A percentile compares a stretch with the other conserved stretches of the same genome.
Conservation (phyloP, 2,888 invertebrate genomes). For the Chromoteleia sp. region DNA sequence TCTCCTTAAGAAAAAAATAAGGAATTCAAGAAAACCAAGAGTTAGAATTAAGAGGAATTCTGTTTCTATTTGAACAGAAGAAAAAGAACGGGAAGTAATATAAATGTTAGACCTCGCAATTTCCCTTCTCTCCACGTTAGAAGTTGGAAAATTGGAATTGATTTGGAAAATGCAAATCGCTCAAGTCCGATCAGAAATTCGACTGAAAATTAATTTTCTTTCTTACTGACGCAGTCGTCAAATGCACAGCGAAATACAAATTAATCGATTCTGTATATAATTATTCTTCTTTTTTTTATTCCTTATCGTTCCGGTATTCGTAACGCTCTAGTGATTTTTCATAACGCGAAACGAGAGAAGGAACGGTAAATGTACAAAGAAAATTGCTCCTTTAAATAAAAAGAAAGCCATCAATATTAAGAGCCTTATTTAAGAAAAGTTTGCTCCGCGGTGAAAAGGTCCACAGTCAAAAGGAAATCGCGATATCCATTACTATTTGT, state of each 20-base stretch:
- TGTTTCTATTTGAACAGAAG: constrained; percentile 44
- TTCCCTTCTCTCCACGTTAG: constrained; percentile 33
- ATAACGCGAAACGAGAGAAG: no score
- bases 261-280: no score
- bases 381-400: constrained; percentile 11
- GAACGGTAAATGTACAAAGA: no score
- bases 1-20: constrained; percentile 11
- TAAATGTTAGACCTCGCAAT: constrained; percentile 51
- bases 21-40: no score
- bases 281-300: no score
- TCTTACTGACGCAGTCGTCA: no score
- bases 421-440: no score
- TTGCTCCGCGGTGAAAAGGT: no score
- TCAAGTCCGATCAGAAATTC: constrained; percentile 7
- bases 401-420: no score
- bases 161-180: constrained; percentile 49
- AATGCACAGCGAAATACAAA: no score
- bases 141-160: constrained; percentile 53
- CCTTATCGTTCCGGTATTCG: no score
- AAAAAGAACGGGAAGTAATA: constrained; percentile 38
- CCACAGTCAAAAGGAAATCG: constrained; percentile 26
- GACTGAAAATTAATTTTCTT: constrained; percentile 46
- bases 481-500: constrained; percentile 36
- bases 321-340: no score
- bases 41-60: constrained; percentile 44